Evolutionary conservation across 2,797 vertebrate genomes (phyloP), one percentile per base, ranked within the genome.

Genomic region (Catharus ustulatus): DNA sequence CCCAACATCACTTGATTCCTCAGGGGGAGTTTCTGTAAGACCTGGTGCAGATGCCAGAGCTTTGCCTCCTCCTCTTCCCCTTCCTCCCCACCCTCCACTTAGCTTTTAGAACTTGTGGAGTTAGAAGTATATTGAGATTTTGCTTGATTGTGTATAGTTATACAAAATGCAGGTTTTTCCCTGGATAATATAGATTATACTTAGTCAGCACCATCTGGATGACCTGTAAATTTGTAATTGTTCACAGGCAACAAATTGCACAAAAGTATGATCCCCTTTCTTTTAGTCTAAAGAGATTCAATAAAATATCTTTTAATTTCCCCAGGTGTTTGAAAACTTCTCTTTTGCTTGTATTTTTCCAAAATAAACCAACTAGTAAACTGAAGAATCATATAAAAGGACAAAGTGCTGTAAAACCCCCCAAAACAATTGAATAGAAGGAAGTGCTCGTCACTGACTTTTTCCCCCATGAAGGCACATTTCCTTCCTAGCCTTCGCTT

Each of bases 371-470:
- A 96, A 95, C 96, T 89, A 97, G 95, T 97, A 97, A 97, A 97
- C 96, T 94, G 94, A 97, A 97, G 97, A 98, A 97, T 97, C 93
- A 77, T 93, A 97, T 96, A 93, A 97, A 97, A 97, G 91, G 97
- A 97, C 97, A 98, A 94, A 97, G 97, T 97, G 92, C 96, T 97
- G 94, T 97, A 97, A 98, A 98, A 97, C 96, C 98, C 96, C 97
- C 97, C 96, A 94, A 98, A 98, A 98, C 98, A 98, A 98, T 98
- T 98, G 98, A 99, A 99, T 98, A 97, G 99, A 98, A 99, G 99
- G 99, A 99, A 99, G 97, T 97, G 97, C 97, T 98, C 98, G 98
- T 98, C 97, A 98, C 97, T 97, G 98, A 97, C 98, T 98, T 98
- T 97, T 97, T 98, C 98, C 98, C 98, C 98, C 97, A 93, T 97